Base-by-base conservation (phyloP, 2,113 vertebrate species). In the Haplotaxodon microlepis region DNA sequence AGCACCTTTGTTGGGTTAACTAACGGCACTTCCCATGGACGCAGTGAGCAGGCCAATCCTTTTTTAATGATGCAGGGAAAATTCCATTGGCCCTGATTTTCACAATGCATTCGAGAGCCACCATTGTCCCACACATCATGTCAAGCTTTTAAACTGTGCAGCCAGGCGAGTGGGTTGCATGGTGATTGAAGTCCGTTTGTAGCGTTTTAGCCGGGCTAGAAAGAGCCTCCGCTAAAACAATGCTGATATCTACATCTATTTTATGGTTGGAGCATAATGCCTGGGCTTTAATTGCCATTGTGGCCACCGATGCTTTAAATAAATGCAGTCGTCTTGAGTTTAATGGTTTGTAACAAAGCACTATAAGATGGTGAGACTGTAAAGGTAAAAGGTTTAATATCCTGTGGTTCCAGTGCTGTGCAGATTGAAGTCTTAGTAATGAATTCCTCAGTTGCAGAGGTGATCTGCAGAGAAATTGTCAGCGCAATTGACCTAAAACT, bases 1-100 rank as follows among this genome's bases (percentile, higher is more conserved):
- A 88, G 92, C 88, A 94, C 95, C 94, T 94, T 94, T 95, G 94
- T 94, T 89, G 92, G 92, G 93, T 94, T 92, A 92, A 92, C 94
- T 94, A 91, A 94, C 92, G 79, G 87, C 86, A 92, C 94, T 95
- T 95, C 95, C 94, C 94, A 93, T 87, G 92, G 84, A 92, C 81
- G 27, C 91, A 38, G 80, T 16, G 90, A 91, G 66, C 92, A 38
- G 40, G 57, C 93, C 95, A 93, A 96, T 95, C 94, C 94, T 79
- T 96, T 96, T 96, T 96, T 96, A 96, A 96, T 96, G 94, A 95
- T 95, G 94, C 92, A 90, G 92, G 91, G 92, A 93, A 93, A 95
- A 95, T 95, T 94, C 93, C 95, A 93, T 76, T 50, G 94, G 88
- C 83, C 92, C 90, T 69, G 94, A 94, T 94, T 90, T 90, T 84